Percentiles rank a stretch among this genome's conserved stretches.
These are phyloP conservation scores for Anas georgica DNA, from an alignment of 2,797 vertebrate genomes.

Conservation along the genomic window DNA sequence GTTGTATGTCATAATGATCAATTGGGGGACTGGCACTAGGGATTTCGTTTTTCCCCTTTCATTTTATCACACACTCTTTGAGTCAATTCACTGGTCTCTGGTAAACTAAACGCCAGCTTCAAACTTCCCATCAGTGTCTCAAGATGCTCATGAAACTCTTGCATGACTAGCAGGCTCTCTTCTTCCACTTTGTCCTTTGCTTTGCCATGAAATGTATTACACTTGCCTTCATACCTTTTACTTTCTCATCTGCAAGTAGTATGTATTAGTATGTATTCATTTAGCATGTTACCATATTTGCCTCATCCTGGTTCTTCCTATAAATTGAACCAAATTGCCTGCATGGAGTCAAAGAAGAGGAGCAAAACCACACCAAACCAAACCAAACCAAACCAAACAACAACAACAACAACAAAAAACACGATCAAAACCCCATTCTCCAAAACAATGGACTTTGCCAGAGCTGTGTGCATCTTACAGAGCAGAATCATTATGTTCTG, in stretches of 20 bases:
- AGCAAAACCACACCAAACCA: background rate
- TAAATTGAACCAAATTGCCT: background rate
- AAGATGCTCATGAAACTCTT: background rate
- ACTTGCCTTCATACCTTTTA: background rate
- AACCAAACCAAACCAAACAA: too few relatives aligned
- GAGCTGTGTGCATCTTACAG: background rate
- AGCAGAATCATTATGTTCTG: background rate
- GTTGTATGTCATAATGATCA: background rate
- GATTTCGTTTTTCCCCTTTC: background rate
- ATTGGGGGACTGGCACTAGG: background rate
- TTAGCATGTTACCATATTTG: background rate
- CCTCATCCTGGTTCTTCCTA: background rate
- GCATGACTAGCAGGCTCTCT: background rate
- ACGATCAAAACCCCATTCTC: too few relatives aligned
- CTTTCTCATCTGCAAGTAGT: background rate
- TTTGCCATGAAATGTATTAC: background rate
- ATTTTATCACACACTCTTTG: background rate
- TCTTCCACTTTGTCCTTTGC: background rate
- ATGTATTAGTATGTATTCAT: background rate
- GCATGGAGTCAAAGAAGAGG: background rate
- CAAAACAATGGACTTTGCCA: background rate
- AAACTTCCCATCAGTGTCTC: background rate
- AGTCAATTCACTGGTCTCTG: background rate
- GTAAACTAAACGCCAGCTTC: background rate
- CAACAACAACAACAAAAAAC: too few relatives aligned